Evolutionary conservation across 2,888 invertebrate genomes (phyloP), one percentile per base, ranked within the genome.

Genomic region (Theretra japonica): DNA sequence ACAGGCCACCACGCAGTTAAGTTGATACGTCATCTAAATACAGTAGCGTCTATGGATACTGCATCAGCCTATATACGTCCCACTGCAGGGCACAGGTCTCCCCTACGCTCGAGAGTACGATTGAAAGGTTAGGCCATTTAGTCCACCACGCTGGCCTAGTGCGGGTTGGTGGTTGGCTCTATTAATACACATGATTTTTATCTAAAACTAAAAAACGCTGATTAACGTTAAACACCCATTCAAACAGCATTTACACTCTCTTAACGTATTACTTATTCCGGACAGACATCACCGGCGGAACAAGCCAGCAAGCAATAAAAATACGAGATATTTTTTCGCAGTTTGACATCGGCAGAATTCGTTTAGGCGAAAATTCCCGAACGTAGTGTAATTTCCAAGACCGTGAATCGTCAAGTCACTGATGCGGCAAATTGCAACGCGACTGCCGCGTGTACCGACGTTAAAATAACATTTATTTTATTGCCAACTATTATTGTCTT

Each of bases 391-490:
- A 83, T 81, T 82, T 77, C 77, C 77, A 79, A 48, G 80, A 76
- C 77, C 80, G 78, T 78, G 78, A 81, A 84, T 83, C 79, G 81
- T 78, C 78, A 79, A 74, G 72, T 76, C 80, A 75, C 79, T 82
- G 81, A 83, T 80, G 81, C 82, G 82, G 77, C 70, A 83, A 83
- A 85, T 83, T 79, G 82, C 77, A 79, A 73, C 73, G 73, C 73
- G 79, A 68, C 75, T 73, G 76, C 74, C 75, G 76, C 74, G 78
- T 76, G 75, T 72, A 69, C 70, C 48, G 48, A 50, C 41, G 70
- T 70, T 62, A 74, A 74, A 74, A 73, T 69, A 69, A 73, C 62
- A 69, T 53, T 30, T 23, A 62, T 69, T 72, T 72, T 72, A 72
- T 68, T 69, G 59, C 69, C 19, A 33, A 15, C 59, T 60, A 30